Evolutionary conservation across 1,140 invertebrate species (phyloP).

Genomic region (Saccostrea echinata): DNA sequence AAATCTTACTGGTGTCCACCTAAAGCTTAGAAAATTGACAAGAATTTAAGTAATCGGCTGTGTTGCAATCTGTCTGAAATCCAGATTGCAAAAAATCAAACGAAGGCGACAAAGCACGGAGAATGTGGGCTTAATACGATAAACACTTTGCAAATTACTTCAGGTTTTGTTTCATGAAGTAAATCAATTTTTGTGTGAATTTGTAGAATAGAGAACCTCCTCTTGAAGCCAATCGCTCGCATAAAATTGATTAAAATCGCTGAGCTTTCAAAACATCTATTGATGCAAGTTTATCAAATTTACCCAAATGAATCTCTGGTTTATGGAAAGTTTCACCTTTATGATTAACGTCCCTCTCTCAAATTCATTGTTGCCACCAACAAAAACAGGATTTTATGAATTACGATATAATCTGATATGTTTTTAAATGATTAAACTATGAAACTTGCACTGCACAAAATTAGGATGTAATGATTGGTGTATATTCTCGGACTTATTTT

Average conservation of each 20-base stretch:
- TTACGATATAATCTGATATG: too few species aligned
- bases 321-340: too few species aligned
- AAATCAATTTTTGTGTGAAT: neutral
- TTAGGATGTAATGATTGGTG: too few species aligned
- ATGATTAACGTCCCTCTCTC: too few species aligned
- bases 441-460: too few species aligned
- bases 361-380: too few species aligned
- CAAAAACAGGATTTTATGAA: too few species aligned
- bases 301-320: neutral
- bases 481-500: too few species aligned
- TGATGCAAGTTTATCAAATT: neutral
- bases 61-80: neutral
- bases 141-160: neutral
- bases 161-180: neutral
- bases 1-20: neutral
- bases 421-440: too few species aligned
- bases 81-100: neutral
- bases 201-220: neutral
- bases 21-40: neutral
- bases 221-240: neutral
- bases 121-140: neutral
- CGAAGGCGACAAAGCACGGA: too few species aligned
- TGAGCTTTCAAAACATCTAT: neutral
- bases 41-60: neutral
- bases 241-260: neutral